phyloP scores from a whole-genome alignment of 1,140 invertebrate species.

The Batillaria attramentaria region DNA sequence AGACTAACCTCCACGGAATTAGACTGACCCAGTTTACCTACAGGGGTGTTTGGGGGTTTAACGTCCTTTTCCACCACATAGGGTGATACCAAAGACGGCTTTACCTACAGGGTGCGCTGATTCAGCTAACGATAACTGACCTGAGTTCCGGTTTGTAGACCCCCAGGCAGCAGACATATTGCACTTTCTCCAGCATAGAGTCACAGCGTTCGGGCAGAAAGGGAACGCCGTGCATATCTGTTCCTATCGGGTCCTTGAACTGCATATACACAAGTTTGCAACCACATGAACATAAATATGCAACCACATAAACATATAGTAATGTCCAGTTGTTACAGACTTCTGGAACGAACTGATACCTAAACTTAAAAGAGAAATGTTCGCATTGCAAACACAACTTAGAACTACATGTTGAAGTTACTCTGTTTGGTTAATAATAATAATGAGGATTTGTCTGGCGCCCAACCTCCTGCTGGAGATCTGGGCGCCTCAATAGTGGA shows the following conservation, averaged over 20 bases:
- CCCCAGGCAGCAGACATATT: conserved; percentile 60
- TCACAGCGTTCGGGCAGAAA: conserved; percentile 55
- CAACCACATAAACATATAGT: neutral
- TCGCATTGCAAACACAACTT: no score
- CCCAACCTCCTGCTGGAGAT: no score
- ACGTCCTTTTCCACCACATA: no score
- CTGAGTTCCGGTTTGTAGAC: conserved; percentile 63
- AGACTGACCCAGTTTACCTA: neutral
- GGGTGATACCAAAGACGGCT: no score
- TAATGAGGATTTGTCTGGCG: no score
- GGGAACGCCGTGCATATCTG: conserved; percentile 47
- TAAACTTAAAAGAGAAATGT: neutral
- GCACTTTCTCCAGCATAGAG: conserved; percentile 64
- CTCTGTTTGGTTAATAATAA: no score
- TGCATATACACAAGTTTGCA: no score
- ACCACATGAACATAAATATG: neutral
- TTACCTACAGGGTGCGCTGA: neutral
- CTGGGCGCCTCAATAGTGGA: no score
- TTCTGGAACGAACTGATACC: neutral
- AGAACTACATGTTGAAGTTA: no score
- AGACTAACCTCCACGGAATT: neutral
- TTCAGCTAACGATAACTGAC: no score
- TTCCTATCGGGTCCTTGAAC: conserved; percentile 61
- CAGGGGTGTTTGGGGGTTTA: no score
- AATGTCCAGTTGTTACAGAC: neutral